Evolutionary conservation across 2,797 vertebrate genomes (phyloP).

Genomic region (Sebastes jordani): DNA sequence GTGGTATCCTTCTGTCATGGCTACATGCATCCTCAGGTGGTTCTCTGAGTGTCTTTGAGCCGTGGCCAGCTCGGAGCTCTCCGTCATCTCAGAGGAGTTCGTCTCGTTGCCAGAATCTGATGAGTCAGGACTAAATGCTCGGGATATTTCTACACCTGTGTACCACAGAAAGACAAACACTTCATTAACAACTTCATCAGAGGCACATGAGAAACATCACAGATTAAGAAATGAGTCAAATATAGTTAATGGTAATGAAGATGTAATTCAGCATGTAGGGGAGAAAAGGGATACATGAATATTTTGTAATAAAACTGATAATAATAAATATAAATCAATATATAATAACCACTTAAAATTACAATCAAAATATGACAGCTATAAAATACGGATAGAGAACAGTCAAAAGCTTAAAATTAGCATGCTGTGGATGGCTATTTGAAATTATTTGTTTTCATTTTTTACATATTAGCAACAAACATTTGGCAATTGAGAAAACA

Average conservation of each 20-base stretch:
- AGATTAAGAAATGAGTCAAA: constrained; percentile 6
- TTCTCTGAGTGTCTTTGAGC: constrained; percentile 94
- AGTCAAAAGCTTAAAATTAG: background rate
- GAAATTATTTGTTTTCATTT: background rate
- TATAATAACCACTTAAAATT: background rate
- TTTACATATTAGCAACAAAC: background rate
- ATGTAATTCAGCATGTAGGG: background rate
- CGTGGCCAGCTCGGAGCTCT: constrained; percentile 93
- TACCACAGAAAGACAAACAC: constrained; percentile 78
- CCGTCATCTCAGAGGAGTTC: constrained; percentile 99
- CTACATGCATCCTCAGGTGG: constrained; percentile 90
- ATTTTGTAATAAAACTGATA: background rate
- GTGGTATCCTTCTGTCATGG: constrained; percentile 90
- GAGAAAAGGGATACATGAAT: background rate
- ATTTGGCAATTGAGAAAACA: constrained; percentile 47
- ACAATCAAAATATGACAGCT: background rate
- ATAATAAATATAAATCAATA: background rate
- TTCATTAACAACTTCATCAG: constrained; percentile 80
- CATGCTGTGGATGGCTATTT: background rate
- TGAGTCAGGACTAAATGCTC: constrained; percentile 98
- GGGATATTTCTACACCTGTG: constrained; percentile 97
- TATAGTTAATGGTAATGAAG: background rate
- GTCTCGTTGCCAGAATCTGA: constrained; percentile 99
- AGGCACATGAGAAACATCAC: constrained; percentile 68
- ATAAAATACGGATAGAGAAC: background rate